A percentile compares a stretch with the other conserved stretches of the same genome.
These are phyloP conservation scores for Corythoichthys haematopterus DNA, from an alignment of 2,113 vertebrate species.

Conservation along the genomic window DNA sequence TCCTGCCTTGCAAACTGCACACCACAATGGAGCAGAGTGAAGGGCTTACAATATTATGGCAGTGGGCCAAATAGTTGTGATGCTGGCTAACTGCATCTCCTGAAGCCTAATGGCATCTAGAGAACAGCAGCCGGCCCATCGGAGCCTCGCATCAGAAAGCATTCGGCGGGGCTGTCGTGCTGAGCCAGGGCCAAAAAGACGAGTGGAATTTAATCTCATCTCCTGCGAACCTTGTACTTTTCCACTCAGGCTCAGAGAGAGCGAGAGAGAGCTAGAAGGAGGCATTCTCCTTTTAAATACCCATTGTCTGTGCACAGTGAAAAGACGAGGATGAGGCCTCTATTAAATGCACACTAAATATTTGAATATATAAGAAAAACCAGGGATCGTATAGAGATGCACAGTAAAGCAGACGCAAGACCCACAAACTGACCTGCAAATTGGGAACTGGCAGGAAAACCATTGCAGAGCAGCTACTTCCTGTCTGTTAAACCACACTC, in stretches of 20 bases:
- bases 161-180: slow-evolving; percentile 5
- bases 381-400: slow-evolving; percentile 7
- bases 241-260: slow-evolving; percentile 53
- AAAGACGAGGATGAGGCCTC: slow-evolving; percentile 4
- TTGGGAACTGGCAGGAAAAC: slow-evolving; percentile 70
- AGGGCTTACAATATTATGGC: slow-evolving; percentile 16
- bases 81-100: slow-evolving; percentile 23
- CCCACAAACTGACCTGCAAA: slow-evolving; percentile 75
- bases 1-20: slow-evolving; percentile 38
- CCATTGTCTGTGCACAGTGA: slow-evolving; percentile 29
- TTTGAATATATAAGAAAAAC: not conserved
- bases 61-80: slow-evolving; percentile 5
- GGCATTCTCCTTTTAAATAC: slow-evolving; percentile 35
- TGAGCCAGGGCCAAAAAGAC: slow-evolving; percentile 37
- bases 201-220: slow-evolving; percentile 74
- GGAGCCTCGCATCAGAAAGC: not conserved
- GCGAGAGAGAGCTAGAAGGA: not conserved
- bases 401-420: slow-evolving; percentile 36
- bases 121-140: not conserved
- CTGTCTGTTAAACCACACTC: slow-evolving; percentile 82
- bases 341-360: slow-evolving; percentile 8
- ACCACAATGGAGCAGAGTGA: slow-evolving; percentile 31
- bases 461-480: slow-evolving; percentile 73
- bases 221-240: slow-evolving; percentile 64
- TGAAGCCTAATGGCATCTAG: slow-evolving; percentile 1